phyloP scores from a whole-genome alignment of 2,797 vertebrate species.

The Hydrolagus colliei region DNA sequence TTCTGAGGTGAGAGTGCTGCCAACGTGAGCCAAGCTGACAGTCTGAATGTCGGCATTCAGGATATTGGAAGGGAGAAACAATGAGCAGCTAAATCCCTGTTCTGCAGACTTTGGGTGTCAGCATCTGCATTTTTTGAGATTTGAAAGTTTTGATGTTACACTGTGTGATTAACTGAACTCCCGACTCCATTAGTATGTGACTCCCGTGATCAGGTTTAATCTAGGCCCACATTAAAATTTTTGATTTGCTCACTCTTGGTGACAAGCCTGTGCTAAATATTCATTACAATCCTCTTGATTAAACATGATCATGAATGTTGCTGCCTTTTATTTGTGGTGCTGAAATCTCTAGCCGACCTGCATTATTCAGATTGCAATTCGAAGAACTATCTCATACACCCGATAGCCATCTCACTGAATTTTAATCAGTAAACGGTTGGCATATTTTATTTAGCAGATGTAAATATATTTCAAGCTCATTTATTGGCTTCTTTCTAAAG shows the following conservation, averaged over 20 bases:
- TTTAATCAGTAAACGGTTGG: neutral
- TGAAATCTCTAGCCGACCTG: neutral
- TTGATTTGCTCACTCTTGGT: conserved; percentile 4
- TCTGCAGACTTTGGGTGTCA: neutral
- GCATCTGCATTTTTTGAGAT: neutral
- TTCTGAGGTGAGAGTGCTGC: no score
- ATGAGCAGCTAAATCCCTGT: neutral
- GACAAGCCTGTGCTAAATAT: conserved; percentile 4
- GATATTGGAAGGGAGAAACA: neutral
- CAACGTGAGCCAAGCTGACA: no score
- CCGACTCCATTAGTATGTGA: conserved; percentile 17
- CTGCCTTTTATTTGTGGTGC: no score
- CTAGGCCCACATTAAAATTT: neutral
- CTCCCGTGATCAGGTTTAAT: neutral
- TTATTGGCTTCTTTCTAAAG: no score
- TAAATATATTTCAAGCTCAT: neutral
- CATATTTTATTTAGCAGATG: neutral
- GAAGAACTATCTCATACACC: neutral
- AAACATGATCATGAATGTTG: conserved; percentile 8
- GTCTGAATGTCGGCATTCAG: no score
- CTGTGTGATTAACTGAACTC: neutral
- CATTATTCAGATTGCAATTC: neutral
- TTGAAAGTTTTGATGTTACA: neutral
- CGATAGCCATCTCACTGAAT: neutral
- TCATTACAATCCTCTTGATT: neutral